Percentiles rank a stretch among this genome's conserved stretches.
Evolutionary conservation across 2,113 vertebrate species (phyloP).

Genomic region (Catharus bicknelli): DNA sequence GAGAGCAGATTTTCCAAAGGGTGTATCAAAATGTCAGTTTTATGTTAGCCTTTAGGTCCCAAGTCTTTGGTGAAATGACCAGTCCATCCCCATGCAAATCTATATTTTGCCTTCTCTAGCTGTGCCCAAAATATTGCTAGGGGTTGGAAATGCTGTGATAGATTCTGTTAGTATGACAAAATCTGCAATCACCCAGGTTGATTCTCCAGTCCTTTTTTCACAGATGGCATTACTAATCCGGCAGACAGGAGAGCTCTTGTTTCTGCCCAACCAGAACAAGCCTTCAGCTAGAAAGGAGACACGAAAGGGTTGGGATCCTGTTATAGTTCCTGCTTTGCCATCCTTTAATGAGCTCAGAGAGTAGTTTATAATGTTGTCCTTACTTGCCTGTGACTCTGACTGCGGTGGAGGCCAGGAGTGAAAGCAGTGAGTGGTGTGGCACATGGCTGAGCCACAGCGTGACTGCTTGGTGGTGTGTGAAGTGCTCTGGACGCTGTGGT

Average conservation of each 20-base stretch:
- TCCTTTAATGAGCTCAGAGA: conserved; percentile 20
- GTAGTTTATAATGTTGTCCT: background rate
- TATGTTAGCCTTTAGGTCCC: background rate
- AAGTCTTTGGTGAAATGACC: background rate
- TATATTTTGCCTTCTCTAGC: background rate
- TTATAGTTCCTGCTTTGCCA: background rate
- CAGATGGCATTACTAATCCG: conserved; percentile 22
- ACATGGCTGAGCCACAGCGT: background rate
- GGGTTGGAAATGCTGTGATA: background rate
- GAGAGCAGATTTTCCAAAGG: background rate
- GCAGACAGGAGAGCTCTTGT: background rate
- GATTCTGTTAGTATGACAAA: background rate
- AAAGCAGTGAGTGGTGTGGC: background rate
- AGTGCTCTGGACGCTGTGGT: background rate
- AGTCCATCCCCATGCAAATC: background rate
- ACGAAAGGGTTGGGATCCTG: background rate
- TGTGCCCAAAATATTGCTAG: background rate
- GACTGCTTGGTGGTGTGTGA: background rate
- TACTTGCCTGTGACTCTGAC: background rate
- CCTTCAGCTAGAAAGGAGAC: background rate
- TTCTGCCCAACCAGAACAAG: background rate
- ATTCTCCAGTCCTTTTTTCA: background rate
- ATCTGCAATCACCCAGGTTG: fast-evolving
- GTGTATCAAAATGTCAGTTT: background rate
- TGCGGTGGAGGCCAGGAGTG: background rate